Conservation (phyloP, 2,113 vertebrate species). For the Butastur rufipennis region DNA sequence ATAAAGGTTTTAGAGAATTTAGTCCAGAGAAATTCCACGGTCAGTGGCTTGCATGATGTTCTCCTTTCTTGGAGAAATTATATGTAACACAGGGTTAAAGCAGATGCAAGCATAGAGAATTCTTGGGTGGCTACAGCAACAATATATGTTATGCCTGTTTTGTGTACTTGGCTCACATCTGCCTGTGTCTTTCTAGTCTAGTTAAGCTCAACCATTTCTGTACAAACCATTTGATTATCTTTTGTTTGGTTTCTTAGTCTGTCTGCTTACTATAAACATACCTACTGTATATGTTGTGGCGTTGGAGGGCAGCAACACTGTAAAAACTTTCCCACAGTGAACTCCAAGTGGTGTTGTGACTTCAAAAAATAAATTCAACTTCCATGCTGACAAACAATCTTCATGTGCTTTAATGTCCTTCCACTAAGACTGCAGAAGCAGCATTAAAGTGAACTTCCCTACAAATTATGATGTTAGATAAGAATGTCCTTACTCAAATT, state of each 20-base stretch:
- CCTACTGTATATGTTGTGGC: constrained; percentile 47
- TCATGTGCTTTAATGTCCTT: constrained; percentile 42
- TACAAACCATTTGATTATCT: constrained; percentile 7
- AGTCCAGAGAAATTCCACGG: rapidly evolving
- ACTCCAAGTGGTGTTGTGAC: constrained; percentile 40
- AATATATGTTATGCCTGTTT: background rate
- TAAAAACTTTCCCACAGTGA: constrained; percentile 59
- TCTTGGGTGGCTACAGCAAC: constrained; percentile 3
- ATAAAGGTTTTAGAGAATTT: background rate
- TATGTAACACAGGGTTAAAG: background rate
- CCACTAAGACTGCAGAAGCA: constrained; percentile 49
- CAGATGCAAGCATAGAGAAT: background rate
- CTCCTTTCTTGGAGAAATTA: background rate
- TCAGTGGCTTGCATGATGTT: rapidly evolving
- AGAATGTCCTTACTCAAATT: constrained; percentile 66
- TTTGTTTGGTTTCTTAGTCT: constrained; percentile 33
- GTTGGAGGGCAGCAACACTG: constrained; percentile 21
- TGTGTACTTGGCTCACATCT: background rate
- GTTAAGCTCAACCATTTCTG: constrained; percentile 14
- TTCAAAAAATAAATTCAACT: constrained; percentile 46
- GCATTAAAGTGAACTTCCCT: constrained; percentile 59
- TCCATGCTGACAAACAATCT: constrained; percentile 52
- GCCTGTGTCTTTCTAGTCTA: background rate
- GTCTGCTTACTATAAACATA: constrained; percentile 57
- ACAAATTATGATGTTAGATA: constrained; percentile 61